Evolutionary conservation across 2,113 vertebrate genomes (phyloP).

Genomic region (Anthoscopus minutus): DNA sequence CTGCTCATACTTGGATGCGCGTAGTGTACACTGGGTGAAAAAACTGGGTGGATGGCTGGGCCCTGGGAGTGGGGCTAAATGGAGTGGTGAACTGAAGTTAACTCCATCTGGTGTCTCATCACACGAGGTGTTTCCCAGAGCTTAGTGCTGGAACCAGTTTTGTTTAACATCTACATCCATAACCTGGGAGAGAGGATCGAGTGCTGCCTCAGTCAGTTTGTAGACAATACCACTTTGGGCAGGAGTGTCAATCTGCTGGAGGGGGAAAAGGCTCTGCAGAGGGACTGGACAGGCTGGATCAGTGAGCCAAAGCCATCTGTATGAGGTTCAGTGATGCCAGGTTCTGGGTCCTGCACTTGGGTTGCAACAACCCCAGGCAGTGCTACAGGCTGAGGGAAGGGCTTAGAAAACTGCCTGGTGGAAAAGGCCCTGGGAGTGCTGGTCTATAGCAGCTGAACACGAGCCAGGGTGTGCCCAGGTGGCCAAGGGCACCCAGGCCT

Average conservation of each 20-base stretch:
- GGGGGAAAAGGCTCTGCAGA: not conserved
- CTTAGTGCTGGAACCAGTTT: not conserved
- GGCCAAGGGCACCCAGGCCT: not conserved
- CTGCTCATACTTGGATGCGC: not conserved
- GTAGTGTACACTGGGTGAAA: not conserved
- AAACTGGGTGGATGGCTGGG: not conserved
- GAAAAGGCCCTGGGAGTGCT: not conserved
- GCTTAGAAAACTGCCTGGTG: not conserved
- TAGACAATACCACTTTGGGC: not conserved
- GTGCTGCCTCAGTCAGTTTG: not conserved
- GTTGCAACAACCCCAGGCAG: not conserved
- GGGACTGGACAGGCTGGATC: not conserved
- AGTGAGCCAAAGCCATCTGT: not conserved
- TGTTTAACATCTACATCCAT: not conserved
- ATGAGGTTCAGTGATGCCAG: not conserved
- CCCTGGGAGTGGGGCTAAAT: not conserved
- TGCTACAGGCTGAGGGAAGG: not conserved
- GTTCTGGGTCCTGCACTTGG: not conserved
- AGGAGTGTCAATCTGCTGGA: not conserved
- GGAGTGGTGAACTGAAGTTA: not conserved
- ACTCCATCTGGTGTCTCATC: not conserved
- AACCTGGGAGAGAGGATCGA: not conserved
- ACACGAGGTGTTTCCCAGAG: not conserved
- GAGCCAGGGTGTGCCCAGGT: accelerated
- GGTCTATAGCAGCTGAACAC: not conserved